These are phyloP conservation scores for Ciconia maguari DNA, from an alignment of 2,113 vertebrate species.

Conservation along the genomic window DNA sequence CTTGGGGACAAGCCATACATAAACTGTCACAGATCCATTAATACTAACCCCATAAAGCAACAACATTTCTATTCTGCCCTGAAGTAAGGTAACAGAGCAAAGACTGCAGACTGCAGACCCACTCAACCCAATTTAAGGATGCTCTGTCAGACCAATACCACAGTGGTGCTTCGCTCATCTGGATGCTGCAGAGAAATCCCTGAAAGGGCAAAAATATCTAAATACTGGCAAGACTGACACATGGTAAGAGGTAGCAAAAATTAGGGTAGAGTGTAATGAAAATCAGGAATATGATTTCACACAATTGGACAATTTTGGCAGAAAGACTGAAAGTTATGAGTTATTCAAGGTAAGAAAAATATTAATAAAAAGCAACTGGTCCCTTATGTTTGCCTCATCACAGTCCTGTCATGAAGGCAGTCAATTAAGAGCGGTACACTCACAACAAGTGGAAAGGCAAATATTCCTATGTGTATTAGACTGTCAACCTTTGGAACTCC, in stretches of 20 bases:
- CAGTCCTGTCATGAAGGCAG: neutral
- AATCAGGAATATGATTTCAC: neutral
- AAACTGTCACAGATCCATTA: neutral
- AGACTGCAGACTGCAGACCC: neutral
- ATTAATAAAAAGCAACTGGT: neutral
- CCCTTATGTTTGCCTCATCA: neutral
- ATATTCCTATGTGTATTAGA: neutral
- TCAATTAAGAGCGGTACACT: neutral
- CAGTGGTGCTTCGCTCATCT: neutral
- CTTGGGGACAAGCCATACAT: neutral
- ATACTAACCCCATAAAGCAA: neutral
- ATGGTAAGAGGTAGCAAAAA: neutral
- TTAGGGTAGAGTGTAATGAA: neutral
- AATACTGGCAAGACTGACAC: neutral
- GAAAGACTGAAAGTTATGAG: neutral
- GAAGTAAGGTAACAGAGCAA: neutral
- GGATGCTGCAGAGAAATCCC: neutral
- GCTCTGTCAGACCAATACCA: rapidly evolving
- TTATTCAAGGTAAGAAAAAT: neutral
- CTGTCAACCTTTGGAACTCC: conserved; percentile 52
- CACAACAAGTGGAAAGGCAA: neutral
- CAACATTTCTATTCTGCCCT: neutral
- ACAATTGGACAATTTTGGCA: neutral
- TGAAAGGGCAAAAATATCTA: neutral
- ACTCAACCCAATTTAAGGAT: neutral